Evolutionary conservation across 2,113 vertebrate species (phyloP).

Genomic region (Aleadryas rufinucha): DNA sequence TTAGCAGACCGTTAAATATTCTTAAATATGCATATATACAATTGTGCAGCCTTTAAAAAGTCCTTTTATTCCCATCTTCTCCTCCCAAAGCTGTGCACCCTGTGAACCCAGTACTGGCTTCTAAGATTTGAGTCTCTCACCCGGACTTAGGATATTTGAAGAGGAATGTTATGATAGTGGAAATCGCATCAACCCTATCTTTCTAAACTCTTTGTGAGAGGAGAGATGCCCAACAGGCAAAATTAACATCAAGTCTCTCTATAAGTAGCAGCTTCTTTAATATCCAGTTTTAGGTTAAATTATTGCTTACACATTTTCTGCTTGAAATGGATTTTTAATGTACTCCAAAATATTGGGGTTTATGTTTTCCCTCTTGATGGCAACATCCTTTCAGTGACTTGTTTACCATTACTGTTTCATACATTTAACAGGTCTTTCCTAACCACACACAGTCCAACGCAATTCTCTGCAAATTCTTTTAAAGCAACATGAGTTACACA

Average conservation of each 20-base stretch:
- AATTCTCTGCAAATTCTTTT: neutral
- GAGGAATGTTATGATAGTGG: neutral
- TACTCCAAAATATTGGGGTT: neutral
- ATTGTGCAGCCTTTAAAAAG: neutral
- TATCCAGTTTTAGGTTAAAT: neutral
- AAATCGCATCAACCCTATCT: neutral
- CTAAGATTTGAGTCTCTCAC: neutral
- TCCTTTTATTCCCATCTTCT: slow-evolving; percentile 16
- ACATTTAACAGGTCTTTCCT: neutral
- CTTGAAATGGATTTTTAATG: neutral
- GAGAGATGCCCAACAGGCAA: neutral
- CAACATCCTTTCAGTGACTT: neutral
- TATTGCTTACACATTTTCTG: neutral
- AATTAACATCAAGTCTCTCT: neutral
- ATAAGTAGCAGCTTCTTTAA: slow-evolving; percentile 23
- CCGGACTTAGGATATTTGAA: neutral
- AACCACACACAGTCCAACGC: neutral
- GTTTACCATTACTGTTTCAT: neutral
- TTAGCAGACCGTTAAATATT: slow-evolving; percentile 44
- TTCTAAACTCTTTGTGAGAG: neutral
- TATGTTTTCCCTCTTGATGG: neutral
- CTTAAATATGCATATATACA: slow-evolving; percentile 45
- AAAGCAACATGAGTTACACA: neutral
- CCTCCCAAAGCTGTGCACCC: neutral
- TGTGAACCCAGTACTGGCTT: slow-evolving; percentile 7